phyloP scores from a whole-genome alignment of 2,888 invertebrate species.

The Oeneis ivallda region DNA sequence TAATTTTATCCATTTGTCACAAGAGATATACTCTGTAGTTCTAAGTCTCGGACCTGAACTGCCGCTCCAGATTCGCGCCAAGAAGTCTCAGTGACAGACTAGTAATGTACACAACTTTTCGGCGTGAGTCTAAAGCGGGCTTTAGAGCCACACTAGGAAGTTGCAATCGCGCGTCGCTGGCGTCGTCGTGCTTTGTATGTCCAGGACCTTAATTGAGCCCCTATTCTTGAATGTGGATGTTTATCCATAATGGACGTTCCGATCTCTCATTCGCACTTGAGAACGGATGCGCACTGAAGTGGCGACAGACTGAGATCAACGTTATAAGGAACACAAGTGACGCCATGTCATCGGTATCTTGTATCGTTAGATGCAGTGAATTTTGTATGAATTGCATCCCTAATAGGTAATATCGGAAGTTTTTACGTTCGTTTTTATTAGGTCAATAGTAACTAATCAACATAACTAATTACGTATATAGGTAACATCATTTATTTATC shows the following conservation, averaged over 20 bases:
- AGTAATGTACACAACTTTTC: too few relatives aligned
- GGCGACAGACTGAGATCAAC: slow-evolving; percentile 47
- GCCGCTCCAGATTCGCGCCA: too few relatives aligned
- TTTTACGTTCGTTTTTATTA: too few relatives aligned
- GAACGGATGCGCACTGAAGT: slow-evolving; percentile 37
- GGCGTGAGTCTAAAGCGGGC: too few relatives aligned
- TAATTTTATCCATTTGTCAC: too few relatives aligned
- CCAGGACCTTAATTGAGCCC: slow-evolving; percentile 50
- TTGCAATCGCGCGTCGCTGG: background rate
- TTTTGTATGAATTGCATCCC: slow-evolving; percentile 16
- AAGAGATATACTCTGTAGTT: too few relatives aligned
- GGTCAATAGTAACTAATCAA: background rate
- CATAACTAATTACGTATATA: background rate
- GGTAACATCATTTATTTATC: too few relatives aligned
- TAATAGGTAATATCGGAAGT: background rate
- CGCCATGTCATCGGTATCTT: slow-evolving; percentile 42
- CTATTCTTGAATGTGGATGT: slow-evolving; percentile 51
- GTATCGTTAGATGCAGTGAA: slow-evolving; percentile 21
- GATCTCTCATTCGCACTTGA: slow-evolving; percentile 53
- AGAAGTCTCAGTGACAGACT: too few relatives aligned
- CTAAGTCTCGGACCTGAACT: too few relatives aligned
- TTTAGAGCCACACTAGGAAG: too few relatives aligned
- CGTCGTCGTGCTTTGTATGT: background rate
- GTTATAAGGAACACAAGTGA: slow-evolving; percentile 41
- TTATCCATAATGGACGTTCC: slow-evolving; percentile 43